phyloP scores from a whole-genome alignment of 2,113 vertebrate species.

The Heterocephalus glaber region DNA sequence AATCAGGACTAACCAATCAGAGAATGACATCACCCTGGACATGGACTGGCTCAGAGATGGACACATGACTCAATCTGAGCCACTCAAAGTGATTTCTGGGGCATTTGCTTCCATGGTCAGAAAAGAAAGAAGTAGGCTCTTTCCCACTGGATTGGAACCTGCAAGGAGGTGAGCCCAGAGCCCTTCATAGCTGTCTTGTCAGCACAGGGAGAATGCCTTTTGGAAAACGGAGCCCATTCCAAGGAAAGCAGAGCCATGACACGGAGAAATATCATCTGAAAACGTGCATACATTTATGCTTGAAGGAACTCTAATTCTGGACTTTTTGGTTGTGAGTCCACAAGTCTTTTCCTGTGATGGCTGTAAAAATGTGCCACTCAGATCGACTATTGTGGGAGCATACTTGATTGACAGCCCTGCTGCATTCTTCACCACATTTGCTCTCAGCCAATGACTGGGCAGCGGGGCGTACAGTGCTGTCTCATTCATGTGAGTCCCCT shows the following conservation, averaged over 20 bases:
- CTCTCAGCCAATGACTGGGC: background rate
- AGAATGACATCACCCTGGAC: background rate
- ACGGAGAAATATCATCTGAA: background rate
- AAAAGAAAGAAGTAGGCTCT: background rate
- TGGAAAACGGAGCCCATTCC: background rate
- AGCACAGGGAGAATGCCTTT: background rate
- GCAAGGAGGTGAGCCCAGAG: background rate
- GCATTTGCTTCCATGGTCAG: background rate
- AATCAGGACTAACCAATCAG: background rate
- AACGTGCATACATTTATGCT: background rate
- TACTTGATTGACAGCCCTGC: background rate
- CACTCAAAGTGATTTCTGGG: background rate
- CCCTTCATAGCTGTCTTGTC: rapidly evolving
- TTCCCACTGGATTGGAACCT: background rate
- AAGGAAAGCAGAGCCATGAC: background rate
- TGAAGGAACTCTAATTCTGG: background rate
- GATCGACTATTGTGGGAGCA: no score
- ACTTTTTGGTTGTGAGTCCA: background rate
- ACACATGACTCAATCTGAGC: background rate
- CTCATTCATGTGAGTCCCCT: background rate
- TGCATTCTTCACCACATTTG: rapidly evolving
- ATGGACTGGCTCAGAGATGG: background rate
- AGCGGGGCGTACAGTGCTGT: rapidly evolving
- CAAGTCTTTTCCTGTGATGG: background rate
- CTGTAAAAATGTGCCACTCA: background rate